These are phyloP conservation scores for Diaphora mendica DNA, from an alignment of 2,888 invertebrate genomes.

Conservation along the genomic window DNA sequence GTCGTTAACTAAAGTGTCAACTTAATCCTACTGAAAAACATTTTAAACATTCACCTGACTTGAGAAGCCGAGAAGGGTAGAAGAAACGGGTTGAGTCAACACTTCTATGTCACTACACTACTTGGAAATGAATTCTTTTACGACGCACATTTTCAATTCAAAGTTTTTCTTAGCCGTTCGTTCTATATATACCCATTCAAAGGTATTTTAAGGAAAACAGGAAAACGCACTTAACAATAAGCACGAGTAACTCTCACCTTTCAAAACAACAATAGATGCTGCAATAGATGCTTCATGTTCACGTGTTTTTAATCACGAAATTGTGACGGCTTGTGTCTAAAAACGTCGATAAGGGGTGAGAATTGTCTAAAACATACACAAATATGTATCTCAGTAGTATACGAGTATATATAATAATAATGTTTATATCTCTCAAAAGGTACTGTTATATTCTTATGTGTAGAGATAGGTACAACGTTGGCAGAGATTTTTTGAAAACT, in stretches of 20 bases:
- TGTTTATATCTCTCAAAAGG: too few relatives aligned
- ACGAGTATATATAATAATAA: too few relatives aligned
- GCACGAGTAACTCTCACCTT: background rate
- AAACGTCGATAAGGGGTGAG: too few relatives aligned
- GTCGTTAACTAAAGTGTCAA: background rate
- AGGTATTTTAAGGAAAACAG: background rate
- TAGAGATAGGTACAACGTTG: too few relatives aligned
- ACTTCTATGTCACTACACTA: background rate
- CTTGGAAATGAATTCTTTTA: too few relatives aligned
- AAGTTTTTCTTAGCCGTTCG: too few relatives aligned
- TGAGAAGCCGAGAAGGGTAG: background rate
- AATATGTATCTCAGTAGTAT: too few relatives aligned
- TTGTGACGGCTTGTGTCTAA: background rate
- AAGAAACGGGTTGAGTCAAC: background rate
- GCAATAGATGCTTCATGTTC: background rate
- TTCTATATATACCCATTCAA: background rate
- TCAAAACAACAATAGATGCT: background rate
- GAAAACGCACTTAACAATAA: background rate
- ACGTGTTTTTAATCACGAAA: background rate
- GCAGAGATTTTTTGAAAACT: too few relatives aligned
- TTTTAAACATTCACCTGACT: background rate
- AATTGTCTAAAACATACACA: too few relatives aligned
- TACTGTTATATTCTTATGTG: too few relatives aligned
- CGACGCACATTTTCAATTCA: too few relatives aligned
- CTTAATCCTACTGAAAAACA: background rate